These are phyloP conservation scores for Drosophila melanogaster DNA, from an alignment of 1,140 invertebrate species.

Conservation along the genomic window Release_6_plus_ISO1_MT NT_037436.4:8971501-8972000, in stretches of 20 bases:
- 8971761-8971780: conserved; percentile 63
- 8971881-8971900: conserved; percentile 67
- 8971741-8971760: conserved; percentile 66
- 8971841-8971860: conserved; percentile 67
- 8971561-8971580: conserved; percentile 84
- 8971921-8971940: conserved; percentile 73
- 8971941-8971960: conserved; percentile 65
- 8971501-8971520: conserved; percentile 32
- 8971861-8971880: conserved; percentile 68
- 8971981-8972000: neutral
- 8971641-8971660: conserved; percentile 29
- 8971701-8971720: conserved; percentile 76
- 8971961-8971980: conserved; percentile 75
- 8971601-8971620: conserved; percentile 56
- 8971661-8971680: conserved; percentile 63
- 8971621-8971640: conserved; percentile 59
- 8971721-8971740: conserved; percentile 74
- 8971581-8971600: conserved; percentile 76
- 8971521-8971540: conserved; percentile 34
- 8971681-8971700: conserved; percentile 66
- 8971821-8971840: conserved; percentile 52
- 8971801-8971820: conserved; percentile 34
- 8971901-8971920: conserved; percentile 61
- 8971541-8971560: conserved; percentile 66
- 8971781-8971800: conserved; percentile 64